A percentile compares a stretch with the other conserved stretches of the same genome.
These are phyloP conservation scores for Urosaurus nigricauda DNA, from an alignment of 2,797 vertebrate genomes.

Conservation along the genomic window DNA sequence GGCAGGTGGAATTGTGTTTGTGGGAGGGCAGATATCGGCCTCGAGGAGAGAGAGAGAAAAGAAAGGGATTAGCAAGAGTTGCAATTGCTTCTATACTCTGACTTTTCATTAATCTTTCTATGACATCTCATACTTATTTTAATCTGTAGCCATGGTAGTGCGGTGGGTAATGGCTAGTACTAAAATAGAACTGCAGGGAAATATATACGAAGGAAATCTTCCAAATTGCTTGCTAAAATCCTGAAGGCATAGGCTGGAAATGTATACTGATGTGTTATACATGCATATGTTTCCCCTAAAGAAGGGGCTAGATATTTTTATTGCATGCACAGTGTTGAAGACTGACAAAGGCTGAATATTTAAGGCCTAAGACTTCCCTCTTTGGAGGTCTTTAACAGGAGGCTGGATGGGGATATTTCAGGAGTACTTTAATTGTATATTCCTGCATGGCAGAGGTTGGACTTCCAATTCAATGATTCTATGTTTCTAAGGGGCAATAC, in stretches of 20 bases:
- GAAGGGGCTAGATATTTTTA: no score
- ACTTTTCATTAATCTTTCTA: conserved; percentile 37
- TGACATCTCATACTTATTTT: background rate
- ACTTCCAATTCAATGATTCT: no score
- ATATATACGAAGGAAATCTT: background rate
- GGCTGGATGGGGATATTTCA: no score
- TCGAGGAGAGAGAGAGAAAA: background rate
- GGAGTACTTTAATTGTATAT: no score
- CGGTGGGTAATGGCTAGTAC: background rate
- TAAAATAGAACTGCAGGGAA: background rate
- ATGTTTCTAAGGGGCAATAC: no score
- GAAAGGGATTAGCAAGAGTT: conserved; percentile 55
- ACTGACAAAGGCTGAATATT: no score
- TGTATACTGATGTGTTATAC: background rate
- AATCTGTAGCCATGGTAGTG: background rate
- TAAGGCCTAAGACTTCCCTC: no score
- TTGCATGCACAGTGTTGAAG: no score
- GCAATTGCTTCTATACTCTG: conserved; percentile 53
- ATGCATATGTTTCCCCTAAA: no score
- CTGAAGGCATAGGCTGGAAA: background rate
- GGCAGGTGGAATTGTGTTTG: background rate
- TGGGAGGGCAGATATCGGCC: conserved; percentile 9
- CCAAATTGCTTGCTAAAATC: background rate
- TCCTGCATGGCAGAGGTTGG: no score
- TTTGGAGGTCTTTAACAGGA: no score